These are phyloP conservation scores for Sphecodes monilicornis DNA, from an alignment of 2,888 invertebrate genomes.

Conservation along the genomic window DNA sequence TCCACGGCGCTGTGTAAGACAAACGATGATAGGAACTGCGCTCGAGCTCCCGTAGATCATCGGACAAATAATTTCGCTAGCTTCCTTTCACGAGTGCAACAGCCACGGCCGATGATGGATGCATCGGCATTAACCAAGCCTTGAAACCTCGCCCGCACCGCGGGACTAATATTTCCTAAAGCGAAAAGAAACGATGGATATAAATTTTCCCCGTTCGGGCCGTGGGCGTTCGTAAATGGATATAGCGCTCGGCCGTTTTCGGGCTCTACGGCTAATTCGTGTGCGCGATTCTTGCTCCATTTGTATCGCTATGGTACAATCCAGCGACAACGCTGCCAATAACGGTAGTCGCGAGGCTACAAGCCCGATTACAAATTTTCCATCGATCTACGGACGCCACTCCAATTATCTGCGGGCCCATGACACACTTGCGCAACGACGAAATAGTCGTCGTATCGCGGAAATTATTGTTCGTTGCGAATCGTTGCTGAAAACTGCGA, in stretches of 20 bases:
- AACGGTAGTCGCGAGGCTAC: conserved; percentile 35
- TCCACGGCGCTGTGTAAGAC: neutral
- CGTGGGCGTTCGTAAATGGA: conserved; percentile 48
- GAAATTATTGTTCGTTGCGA: neutral
- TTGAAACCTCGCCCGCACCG: neutral
- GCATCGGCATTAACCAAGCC: conserved; percentile 34
- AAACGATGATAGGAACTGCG: conserved; percentile 17
- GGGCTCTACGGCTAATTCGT: conserved; percentile 43
- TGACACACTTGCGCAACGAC: neutral
- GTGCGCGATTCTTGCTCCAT: conserved; percentile 47
- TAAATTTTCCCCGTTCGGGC: conserved; percentile 44
- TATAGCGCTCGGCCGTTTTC: conserved; percentile 40
- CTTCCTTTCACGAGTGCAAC: conserved; percentile 14
- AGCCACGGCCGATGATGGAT: conserved; percentile 29
- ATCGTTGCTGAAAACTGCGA: too few relatives aligned
- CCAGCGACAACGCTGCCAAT: conserved; percentile 6
- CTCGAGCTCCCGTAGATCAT: conserved; percentile 6
- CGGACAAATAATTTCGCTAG: conserved; percentile 24
- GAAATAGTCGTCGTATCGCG: neutral
- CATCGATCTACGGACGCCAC: conserved; percentile 18
- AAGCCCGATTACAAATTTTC: conserved; percentile 49
- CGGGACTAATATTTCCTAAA: conserved; percentile 49
- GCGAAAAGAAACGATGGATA: conserved; percentile 44
- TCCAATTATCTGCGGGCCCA: conserved; percentile 17
- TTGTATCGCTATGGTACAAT: conserved; percentile 23